Evolutionary conservation across 2,888 invertebrate species (phyloP).

Genomic region (Cephus runcator): DNA sequence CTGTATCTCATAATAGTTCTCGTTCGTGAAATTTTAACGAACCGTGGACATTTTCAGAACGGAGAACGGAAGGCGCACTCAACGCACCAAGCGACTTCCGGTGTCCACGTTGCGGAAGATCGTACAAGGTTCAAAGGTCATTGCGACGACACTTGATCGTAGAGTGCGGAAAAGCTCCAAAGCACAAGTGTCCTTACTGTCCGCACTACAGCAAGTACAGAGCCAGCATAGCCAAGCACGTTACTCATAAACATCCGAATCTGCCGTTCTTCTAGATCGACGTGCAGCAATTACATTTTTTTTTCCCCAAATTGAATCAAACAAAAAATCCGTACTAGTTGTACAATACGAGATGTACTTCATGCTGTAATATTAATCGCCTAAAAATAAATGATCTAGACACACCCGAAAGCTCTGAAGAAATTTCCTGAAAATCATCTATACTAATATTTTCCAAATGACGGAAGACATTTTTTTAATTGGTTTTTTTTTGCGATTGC

Average conservation of each 20-base stretch:
- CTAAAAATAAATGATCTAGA: too few relatives aligned
- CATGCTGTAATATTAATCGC: too few relatives aligned
- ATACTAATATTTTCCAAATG: too few relatives aligned
- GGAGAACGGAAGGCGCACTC: conserved; percentile 23
- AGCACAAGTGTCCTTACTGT: conserved; percentile 59
- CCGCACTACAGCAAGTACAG: conserved; percentile 59
- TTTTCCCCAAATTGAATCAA: too few relatives aligned
- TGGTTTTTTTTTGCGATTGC: too few relatives aligned
- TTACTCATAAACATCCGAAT: conserved; percentile 46
- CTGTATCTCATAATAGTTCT: not conserved
- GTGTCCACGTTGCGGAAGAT: conserved; percentile 69
- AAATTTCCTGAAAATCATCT: too few relatives aligned
- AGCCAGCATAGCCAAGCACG: conserved; percentile 59
- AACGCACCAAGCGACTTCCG: conserved; percentile 51
- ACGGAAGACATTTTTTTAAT: too few relatives aligned
- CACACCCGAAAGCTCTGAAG: too few relatives aligned
- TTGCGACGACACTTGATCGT: conserved; percentile 58
- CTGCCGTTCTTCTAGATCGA: conserved; percentile 2
- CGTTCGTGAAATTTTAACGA: conserved; percentile 17
- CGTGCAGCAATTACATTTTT: not conserved
- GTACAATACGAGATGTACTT: too few relatives aligned
- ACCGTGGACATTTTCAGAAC: conserved; percentile 29
- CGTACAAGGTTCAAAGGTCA: conserved; percentile 71
- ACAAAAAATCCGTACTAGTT: too few relatives aligned
- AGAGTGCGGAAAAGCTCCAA: conserved; percentile 63